A percentile compares a stretch with the other conserved stretches of the same genome.
These are phyloP conservation scores for Drosophila meridiana DNA, from an alignment of 2,888 invertebrate genomes.

Conservation along the genomic window DNA sequence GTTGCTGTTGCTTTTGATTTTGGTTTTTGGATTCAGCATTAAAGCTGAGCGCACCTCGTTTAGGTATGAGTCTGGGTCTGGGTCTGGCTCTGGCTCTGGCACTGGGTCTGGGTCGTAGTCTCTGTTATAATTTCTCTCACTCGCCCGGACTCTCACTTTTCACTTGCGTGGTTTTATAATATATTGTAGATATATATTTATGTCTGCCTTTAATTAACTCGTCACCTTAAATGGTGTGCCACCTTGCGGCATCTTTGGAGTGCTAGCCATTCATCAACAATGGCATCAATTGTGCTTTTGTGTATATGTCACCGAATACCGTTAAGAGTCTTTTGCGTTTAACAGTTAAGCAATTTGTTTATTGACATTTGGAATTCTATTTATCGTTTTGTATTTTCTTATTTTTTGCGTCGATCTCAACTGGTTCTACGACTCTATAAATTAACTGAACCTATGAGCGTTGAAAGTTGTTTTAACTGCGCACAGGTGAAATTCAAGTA, in stretches of 20 bases:
- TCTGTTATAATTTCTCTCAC: conserved; percentile 74
- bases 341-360: conserved; percentile 39
- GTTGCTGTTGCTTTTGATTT: conserved; percentile 14
- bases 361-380: conserved; percentile 17
- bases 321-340: conserved; percentile 10
- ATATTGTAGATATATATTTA: conserved; percentile 14
- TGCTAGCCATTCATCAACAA: conserved; percentile 1
- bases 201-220: conserved; percentile 55
- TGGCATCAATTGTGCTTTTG: conserved; percentile 11
- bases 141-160: conserved; percentile 78
- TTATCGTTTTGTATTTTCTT: conserved; percentile 27
- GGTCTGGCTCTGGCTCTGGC: conserved; percentile 21
- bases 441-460: conserved; percentile 35
- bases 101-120: conserved; percentile 36
- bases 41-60: neutral
- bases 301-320: conserved; percentile 9
- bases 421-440: conserved; percentile 45
- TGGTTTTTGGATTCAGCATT: conserved; percentile 13
- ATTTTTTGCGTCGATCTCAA: conserved; percentile 31
- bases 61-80: conserved; percentile 16
- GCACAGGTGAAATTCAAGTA: conserved; percentile 41
- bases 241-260: conserved; percentile 38
- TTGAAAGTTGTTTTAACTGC: conserved; percentile 43
- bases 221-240: conserved; percentile 53
- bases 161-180: conserved; percentile 21